Evolutionary conservation across 2,113 vertebrate genomes (phyloP), one percentile per base, ranked within the genome.

Genomic region (Coreoperca whiteheadi): DNA sequence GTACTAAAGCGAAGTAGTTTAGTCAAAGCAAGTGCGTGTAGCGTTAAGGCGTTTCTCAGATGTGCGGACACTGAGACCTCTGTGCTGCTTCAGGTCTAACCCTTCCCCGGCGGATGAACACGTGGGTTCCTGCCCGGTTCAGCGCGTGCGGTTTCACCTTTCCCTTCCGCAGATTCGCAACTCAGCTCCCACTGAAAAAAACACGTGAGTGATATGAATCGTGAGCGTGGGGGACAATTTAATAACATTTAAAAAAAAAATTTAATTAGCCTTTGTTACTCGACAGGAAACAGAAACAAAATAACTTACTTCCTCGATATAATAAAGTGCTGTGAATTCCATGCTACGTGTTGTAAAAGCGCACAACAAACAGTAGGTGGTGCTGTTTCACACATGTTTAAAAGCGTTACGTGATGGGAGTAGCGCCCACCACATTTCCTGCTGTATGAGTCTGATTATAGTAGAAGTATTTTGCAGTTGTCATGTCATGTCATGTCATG

Each of bases 161-260:
- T 91, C 86, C 1, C 9, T 8, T 0, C 57, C 67, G 93, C 93
- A 91, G 93, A 94, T 95, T 94, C 94, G 89, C 46, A 8, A 63
- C 81, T 51, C 4, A 9, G 12, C 23, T 59, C 7, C 10, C 2
- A 8, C 4, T 23, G n/a, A 68, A 83, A 85, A 76, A 1, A 2
- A 34, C 3, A 18, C 15, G 20, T 1, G 2, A 14, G 10, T 20
- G n/a, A n/a, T 10, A 34, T 8, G 0, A 16, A 37, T 14, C 7
- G 5, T 20, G 12, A 46, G 1, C 4, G 2, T 32, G 21, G 0
- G 0, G 2, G 15, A 25, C 0, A 12, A 9, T 53, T 20, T 32
- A 57, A 4, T 9, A 1, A 39, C 4, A 34, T 10, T 4, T 10
- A 23, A 76, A 43, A 30, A 74, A 39, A 14, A 0, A 1, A 5